Percentiles rank a stretch among this genome's conserved stretches.
Conservation (phyloP, 2,113 vertebrate species). For the Forbesichthys agassizii region DNA sequence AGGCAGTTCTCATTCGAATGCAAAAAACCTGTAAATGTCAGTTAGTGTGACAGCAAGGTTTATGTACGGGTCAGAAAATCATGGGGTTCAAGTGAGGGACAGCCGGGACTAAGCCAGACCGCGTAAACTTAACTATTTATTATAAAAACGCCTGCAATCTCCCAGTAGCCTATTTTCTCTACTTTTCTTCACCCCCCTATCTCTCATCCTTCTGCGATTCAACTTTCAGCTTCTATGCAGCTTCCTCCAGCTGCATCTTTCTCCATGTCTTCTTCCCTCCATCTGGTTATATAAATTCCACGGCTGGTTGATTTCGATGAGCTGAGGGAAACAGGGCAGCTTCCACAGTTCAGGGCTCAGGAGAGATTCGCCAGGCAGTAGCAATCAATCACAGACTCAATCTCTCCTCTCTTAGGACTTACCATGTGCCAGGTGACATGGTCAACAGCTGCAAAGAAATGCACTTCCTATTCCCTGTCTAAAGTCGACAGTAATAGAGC, state of each 20-base stretch:
- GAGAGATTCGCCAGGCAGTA: slow-evolving; percentile 58
- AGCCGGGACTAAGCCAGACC: not conserved
- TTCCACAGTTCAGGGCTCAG: slow-evolving; percentile 64
- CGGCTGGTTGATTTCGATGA: slow-evolving; percentile 65
- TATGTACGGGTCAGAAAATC: not conserved
- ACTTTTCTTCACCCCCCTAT: slow-evolving; percentile 2
- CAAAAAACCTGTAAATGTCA: not conserved
- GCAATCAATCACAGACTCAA: slow-evolving; percentile 69
- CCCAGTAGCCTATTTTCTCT: not conserved
- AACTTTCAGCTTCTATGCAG: slow-evolving; percentile 2
- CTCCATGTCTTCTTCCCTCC: slow-evolving; percentile 21
- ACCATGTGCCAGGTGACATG: slow-evolving; percentile 53
- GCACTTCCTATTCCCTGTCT: slow-evolving; percentile 24
- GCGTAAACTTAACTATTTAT: slow-evolving; percentile 5
- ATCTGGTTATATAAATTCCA: slow-evolving; percentile 53
- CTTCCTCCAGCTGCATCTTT: slow-evolving; percentile 11
- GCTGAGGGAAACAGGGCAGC: slow-evolving; percentile 54
- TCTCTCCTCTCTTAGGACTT: slow-evolving; percentile 52
- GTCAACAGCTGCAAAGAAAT: slow-evolving; percentile 55
- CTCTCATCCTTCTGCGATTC: not conserved
- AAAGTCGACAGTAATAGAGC: slow-evolving; percentile 15
- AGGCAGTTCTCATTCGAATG: not conserved
- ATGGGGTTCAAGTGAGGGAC: slow-evolving; percentile 4
- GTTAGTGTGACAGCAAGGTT: not conserved
- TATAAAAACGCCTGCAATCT: not conserved